Conservation (phyloP, 92 coral and sea anemone species). For the Hydrozoanthus gracilis region DNA sequence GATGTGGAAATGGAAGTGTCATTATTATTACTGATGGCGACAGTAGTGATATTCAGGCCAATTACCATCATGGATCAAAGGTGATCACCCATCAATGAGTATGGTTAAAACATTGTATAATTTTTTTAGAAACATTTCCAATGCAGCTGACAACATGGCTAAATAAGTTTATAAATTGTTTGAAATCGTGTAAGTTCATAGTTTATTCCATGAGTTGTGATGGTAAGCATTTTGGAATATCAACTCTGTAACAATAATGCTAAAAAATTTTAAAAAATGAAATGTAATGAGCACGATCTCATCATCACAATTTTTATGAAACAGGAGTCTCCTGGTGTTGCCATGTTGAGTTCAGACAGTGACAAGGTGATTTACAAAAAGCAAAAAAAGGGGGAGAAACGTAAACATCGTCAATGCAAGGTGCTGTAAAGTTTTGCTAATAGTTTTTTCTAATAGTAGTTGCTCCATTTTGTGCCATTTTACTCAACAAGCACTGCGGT, state of each 20-base stretch:
- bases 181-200: not conserved
- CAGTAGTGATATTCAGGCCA: not conserved
- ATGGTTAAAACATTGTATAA: not conserved
- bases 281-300: not conserved
- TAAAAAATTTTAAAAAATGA: not conserved
- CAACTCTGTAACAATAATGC: not conserved
- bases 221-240: not conserved
- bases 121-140: not conserved
- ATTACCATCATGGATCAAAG: not conserved
- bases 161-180: no score
- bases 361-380: not conserved
- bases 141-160: not conserved
- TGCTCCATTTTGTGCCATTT: not conserved
- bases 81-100: not conserved
- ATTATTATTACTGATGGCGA: not conserved
- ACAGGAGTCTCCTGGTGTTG: not conserved
- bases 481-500: not conserved
- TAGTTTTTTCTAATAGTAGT: not conserved
- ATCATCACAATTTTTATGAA: not conserved
- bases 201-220: not conserved
- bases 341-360: not conserved
- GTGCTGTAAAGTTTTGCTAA: not conserved
- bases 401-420: not conserved
- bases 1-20: not conserved
- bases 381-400: not conserved